These are phyloP conservation scores for Pantherophis guttatus DNA, from an alignment of 2,113 vertebrate species.

Conservation along the genomic window DNA sequence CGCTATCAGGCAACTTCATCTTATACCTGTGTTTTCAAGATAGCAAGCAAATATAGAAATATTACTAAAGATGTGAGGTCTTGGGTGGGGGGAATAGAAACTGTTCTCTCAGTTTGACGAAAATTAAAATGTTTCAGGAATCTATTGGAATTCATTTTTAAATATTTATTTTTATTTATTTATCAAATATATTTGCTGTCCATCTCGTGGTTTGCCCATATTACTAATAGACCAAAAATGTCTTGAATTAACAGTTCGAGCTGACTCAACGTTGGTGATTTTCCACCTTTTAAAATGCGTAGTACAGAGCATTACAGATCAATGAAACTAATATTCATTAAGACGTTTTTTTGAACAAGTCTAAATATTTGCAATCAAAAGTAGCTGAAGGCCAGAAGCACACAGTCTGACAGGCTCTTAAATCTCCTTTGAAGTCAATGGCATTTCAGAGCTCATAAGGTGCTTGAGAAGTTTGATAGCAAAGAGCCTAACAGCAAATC, in stretches of 20 bases:
- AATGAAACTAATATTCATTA: constrained; percentile 22
- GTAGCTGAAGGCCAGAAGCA: not conserved
- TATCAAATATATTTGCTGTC: not conserved
- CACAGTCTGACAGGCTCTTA: not conserved
- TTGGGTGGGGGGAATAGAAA: not conserved
- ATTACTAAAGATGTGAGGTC: not conserved
- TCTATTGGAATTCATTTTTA: not conserved
- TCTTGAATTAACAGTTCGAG: not conserved
- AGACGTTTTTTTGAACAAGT: not conserved
- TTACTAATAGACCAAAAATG: not conserved
- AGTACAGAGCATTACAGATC: not conserved
- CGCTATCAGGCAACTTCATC: not conserved
- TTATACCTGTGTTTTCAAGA: not conserved
- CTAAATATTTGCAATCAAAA: not conserved
- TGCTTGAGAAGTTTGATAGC: not conserved
- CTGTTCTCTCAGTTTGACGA: not conserved
- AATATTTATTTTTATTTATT: not conserved
- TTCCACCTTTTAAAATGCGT: not conserved
- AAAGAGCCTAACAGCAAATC: not conserved
- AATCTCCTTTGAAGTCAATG: constrained; percentile 5
- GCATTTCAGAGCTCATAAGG: not conserved
- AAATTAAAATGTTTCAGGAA: not conserved
- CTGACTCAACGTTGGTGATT: not conserved
- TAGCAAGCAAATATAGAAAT: not conserved
- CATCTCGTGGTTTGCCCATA: not conserved